phyloP scores from a whole-genome alignment of 1,140 invertebrate species.

The Brachionus rubens region DNA sequence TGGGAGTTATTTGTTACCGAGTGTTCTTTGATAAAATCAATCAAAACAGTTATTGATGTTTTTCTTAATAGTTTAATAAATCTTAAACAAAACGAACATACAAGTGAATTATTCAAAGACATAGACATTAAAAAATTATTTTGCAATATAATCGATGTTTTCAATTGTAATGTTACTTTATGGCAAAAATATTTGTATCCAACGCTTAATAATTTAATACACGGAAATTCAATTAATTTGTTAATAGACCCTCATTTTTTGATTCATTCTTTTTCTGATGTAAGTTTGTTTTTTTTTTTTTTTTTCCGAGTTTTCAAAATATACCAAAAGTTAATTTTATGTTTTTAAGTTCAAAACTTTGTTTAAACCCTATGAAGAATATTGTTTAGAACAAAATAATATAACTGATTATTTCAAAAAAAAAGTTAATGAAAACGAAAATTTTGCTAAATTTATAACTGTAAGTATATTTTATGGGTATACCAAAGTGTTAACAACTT shows the following conservation, averaged over 20 bases:
- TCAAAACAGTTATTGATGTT: conserved; percentile 11
- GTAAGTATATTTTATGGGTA: conserved; percentile 64
- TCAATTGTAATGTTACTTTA: conserved; percentile 37
- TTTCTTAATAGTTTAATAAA: conserved; percentile 31
- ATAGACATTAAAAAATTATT: conserved; percentile 40
- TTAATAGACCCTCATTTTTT: conserved; percentile 28
- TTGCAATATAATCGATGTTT: conserved; percentile 42
- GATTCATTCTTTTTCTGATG: conserved; percentile 17
- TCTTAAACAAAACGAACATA: conserved; percentile 31
- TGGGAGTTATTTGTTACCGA: conserved; percentile 36
- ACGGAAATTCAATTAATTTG: neutral
- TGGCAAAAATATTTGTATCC: conserved; percentile 32
- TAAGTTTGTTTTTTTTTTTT: neutral
- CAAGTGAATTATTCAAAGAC: conserved; percentile 17
- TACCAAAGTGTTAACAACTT: no score
- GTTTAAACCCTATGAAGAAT: conserved; percentile 74
- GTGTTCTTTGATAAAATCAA: conserved; percentile 28
- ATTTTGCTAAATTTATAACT: conserved; percentile 80
- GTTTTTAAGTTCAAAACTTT: conserved; percentile 68
- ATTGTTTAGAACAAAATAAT: conserved; percentile 77
- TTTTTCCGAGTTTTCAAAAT: no score
- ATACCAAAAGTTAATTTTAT: no score
- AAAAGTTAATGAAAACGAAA: conserved; percentile 74
- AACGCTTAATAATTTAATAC: neutral
- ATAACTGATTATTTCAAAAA: conserved; percentile 82